Evolutionary conservation across 2,113 vertebrate genomes (phyloP).

Genomic region (Callospermophilus lateralis): DNA sequence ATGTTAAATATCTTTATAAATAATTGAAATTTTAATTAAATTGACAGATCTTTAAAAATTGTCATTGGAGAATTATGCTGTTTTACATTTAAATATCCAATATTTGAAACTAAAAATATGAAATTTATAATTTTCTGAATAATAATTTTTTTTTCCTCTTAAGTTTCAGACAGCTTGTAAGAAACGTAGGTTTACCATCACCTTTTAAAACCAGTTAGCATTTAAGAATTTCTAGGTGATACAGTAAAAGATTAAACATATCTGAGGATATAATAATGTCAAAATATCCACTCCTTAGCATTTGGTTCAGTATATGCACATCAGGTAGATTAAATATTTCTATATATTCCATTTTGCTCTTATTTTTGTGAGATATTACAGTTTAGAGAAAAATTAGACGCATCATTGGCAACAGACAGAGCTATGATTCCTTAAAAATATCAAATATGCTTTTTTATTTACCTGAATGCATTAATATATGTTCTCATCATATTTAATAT

Average conservation of each 20-base stretch:
- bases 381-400: neutral
- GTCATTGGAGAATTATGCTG: neutral
- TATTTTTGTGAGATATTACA: neutral
- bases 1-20: neutral
- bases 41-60: neutral
- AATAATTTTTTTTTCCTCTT: neutral
- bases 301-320: neutral
- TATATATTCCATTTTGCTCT: neutral
- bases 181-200: neutral
- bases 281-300: neutral
- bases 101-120: conserved; percentile 10
- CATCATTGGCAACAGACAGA: neutral
- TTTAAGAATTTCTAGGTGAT: neutral
- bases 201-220: neutral
- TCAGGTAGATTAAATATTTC: neutral
- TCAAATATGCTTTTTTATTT: neutral
- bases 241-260: neutral
- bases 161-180: neutral
- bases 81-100: neutral
- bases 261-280: neutral
- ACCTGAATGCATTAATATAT: neutral
- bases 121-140: neutral
- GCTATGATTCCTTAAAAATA: neutral
- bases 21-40: conserved; percentile 1
- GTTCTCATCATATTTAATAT: neutral